phyloP scores from a whole-genome alignment of 2,797 vertebrate species.

The Loriculus beryllinus region DNA sequence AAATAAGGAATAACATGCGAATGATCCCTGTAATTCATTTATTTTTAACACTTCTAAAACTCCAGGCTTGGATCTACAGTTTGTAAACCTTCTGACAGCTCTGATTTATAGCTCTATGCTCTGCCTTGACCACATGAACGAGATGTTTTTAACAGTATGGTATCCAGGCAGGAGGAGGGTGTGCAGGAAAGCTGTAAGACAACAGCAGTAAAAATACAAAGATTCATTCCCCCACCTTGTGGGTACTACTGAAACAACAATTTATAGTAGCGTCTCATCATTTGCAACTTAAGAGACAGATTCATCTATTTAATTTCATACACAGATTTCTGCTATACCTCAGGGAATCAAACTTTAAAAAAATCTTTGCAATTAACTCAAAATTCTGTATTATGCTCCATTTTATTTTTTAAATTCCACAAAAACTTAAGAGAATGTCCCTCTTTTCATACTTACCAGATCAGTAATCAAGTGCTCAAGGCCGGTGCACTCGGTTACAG shows the following conservation, averaged over 20 bases:
- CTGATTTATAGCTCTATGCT: neutral
- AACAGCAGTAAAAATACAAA: neutral
- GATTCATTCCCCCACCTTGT: slow-evolving; percentile 62
- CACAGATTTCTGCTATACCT: neutral
- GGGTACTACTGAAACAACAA: slow-evolving; percentile 50
- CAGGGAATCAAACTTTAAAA: accelerated
- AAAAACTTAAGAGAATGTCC: neutral
- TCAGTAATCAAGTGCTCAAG: neutral
- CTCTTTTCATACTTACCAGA: neutral
- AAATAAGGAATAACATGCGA: neutral
- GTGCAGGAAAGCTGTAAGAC: neutral
- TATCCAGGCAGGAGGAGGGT: neutral
- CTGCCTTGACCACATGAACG: neutral
- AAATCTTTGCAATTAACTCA: neutral
- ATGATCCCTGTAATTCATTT: accelerated
- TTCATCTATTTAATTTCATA: neutral
- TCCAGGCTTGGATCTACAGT: neutral
- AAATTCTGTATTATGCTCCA: neutral
- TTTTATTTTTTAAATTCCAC: neutral
- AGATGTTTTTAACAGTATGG: neutral
- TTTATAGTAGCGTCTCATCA: neutral
- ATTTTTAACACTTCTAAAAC: neutral
- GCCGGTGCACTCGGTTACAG: neutral
- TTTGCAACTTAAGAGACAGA: neutral
- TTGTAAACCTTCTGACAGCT: neutral